Base-by-base conservation (phyloP, 2,888 invertebrate species). In the Rhagonycha lutea region DNA sequence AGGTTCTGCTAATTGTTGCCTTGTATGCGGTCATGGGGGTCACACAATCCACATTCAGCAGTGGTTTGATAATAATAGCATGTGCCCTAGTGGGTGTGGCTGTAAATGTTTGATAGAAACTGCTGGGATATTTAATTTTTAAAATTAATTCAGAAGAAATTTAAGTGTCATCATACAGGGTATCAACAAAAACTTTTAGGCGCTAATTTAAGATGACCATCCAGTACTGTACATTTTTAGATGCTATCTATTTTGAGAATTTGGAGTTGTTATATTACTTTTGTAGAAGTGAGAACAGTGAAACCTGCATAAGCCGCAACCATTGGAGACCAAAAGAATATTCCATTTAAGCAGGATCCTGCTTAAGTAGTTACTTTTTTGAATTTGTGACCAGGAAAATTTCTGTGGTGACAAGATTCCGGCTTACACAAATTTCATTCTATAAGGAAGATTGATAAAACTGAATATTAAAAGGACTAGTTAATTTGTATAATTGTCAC, bases 11-110 rank as follows among this genome's bases (percentile, higher is more conserved):
- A 95, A 94, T 86, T 95, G 95, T 82, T 98, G 98, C 87, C 89
- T 95, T 72, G 90, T 93, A 78, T 98, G 98, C 88, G 96, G 96
- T 0, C 98, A 98, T 88, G 98, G 97, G 2, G 98, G 98, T 0
- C 98, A 98, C 87, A 92, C 94, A 3, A 88, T 89, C 69, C 98
- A 98, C 87, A 91, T 98, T 89, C 89, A 92, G 82, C 90, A 93
- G 72, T 98, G 98, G 98, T 95, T 95, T 86, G 87, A 90, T 47
- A 90, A 90, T 72, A 93, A 95, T 85, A 92, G 91, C 73, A 90
- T 93, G 8, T 98, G 98, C 83, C 95, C 98, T 0, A 93, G 95
- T 1, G 98, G 97, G 28, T 98, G 98, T 88, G 97, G 98, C 26
- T 98, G 98, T 88, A 90, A 91, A 80, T 98, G 98, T 86, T 89